These are phyloP conservation scores for Cyaniris semiargus DNA, from an alignment of 2,888 invertebrate genomes.

Conservation along the genomic window DNA sequence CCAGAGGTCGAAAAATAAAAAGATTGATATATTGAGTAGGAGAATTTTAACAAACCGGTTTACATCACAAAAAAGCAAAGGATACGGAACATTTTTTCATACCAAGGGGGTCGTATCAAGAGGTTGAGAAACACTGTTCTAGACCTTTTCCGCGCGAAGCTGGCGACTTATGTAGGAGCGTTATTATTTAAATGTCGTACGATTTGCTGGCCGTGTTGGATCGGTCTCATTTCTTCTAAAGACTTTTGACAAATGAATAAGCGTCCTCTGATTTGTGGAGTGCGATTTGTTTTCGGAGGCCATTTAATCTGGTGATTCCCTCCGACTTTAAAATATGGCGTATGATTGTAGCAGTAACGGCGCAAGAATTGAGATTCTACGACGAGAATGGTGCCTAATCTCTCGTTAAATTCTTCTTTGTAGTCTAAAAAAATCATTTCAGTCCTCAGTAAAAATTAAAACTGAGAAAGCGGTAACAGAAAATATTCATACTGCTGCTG, in stretches of 20 bases:
- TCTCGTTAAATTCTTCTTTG: neutral
- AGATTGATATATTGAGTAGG: too few species aligned
- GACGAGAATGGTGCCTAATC: neutral
- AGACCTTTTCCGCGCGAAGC: constrained; percentile 34
- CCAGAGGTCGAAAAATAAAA: too few species aligned
- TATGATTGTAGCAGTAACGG: neutral
- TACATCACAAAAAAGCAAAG: too few species aligned
- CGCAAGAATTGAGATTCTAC: neutral
- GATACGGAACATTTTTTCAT: too few species aligned
- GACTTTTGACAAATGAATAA: constrained; percentile 32
- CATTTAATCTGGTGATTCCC: constrained; percentile 24
- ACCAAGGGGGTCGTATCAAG: too few species aligned
- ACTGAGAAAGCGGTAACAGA: neutral
- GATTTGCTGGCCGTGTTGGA: constrained; percentile 29
- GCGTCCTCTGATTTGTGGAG: constrained; percentile 24
- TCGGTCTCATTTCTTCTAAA: constrained; percentile 31
- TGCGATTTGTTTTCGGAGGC: constrained; percentile 7
- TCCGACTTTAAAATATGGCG: constrained; percentile 22
- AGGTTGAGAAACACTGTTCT: constrained; percentile 13
- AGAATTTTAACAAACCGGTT: too few species aligned
- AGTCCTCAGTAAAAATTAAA: neutral
- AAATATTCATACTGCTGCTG: constrained; percentile 20
- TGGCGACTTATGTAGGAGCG: constrained; percentile 29
- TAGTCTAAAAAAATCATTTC: neutral
- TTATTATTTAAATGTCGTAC: constrained; percentile 34